These are phyloP conservation scores for Epicauta chinensis DNA, from an alignment of 1,140 invertebrate species.

Conservation along the genomic window DNA sequence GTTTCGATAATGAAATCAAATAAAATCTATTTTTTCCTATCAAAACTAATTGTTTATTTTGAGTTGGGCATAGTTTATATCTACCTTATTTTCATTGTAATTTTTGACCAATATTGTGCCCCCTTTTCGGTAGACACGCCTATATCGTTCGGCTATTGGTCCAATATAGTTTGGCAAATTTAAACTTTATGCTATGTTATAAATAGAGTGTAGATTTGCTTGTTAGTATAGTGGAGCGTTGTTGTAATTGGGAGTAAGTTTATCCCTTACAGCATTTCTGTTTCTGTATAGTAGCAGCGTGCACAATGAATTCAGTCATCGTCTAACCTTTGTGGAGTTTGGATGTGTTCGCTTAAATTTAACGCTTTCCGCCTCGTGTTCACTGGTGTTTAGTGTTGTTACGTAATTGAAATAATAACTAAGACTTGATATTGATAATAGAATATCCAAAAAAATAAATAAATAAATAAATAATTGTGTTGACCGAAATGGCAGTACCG, in stretches of 20 bases:
- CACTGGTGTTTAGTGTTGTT: constrained; percentile 9
- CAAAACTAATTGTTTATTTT: neutral
- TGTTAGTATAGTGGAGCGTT: no score
- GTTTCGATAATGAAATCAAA: no score
- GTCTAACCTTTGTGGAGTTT: neutral
- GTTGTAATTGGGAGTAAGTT: no score
- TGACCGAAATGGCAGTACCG: constrained; percentile 41
- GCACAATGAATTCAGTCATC: constrained; percentile 5
- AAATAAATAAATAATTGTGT: no score
- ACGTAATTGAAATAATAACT: constrained; percentile 1
- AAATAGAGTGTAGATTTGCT: neutral
- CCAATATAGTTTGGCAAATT: neutral
- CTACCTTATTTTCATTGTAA: constrained; percentile 3
- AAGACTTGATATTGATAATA: no score
- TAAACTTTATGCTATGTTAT: neutral
- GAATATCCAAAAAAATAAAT: no score
- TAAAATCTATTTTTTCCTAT: no score
- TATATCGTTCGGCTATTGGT: constrained; percentile 28
- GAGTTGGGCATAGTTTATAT: constrained; percentile 5
- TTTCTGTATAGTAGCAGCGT: neutral
- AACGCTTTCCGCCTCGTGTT: constrained; percentile 14
- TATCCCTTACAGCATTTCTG: neutral
- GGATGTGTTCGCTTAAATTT: constrained; percentile 6
- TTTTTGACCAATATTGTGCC: constrained; percentile 35
- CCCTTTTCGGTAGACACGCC: constrained; percentile 36